A percentile compares a stretch with the other conserved stretches of the same genome.
Conservation (phyloP, 2,113 vertebrate species). For the Brachypodius melanocephalos region DNA sequence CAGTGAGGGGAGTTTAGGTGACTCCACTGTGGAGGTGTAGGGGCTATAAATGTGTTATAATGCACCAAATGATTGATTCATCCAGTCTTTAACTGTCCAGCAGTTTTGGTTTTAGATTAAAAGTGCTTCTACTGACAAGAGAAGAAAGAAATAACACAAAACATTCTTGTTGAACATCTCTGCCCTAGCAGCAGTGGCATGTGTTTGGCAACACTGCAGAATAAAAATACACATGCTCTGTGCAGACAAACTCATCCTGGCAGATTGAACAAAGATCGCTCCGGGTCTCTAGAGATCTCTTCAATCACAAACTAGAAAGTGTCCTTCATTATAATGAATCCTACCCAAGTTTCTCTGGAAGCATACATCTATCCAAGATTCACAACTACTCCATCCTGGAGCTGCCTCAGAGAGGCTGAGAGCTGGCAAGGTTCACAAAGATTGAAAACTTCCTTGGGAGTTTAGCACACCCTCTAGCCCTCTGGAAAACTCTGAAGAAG, state of each 20-base stretch:
- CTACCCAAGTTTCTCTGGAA: slow-evolving; percentile 1
- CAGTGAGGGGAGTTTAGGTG: neutral
- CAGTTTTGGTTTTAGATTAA: neutral
- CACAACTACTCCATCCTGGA: neutral
- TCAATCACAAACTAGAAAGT: neutral
- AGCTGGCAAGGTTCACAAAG: neutral
- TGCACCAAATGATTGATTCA: neutral
- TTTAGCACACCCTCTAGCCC: neutral
- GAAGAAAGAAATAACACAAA: neutral
- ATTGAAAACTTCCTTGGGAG: neutral
- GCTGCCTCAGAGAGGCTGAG: neutral
- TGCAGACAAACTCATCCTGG: slow-evolving; percentile 40
- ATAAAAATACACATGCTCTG: slow-evolving; percentile 22
- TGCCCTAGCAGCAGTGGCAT: neutral
- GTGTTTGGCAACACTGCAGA: slow-evolving; percentile 20
- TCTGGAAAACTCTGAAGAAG: neutral
- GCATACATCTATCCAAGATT: neutral
- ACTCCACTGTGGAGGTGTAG: neutral
- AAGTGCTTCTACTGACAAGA: neutral
- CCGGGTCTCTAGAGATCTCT: neutral
- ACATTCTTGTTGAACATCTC: neutral
- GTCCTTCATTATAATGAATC: slow-evolving; percentile 20
- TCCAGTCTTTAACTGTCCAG: neutral
- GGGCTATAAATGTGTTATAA: neutral
- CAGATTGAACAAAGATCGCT: slow-evolving; percentile 21